A percentile compares a stretch with the other conserved stretches of the same genome.
These are phyloP conservation scores for Perizoma affinitatum DNA, from an alignment of 2,888 invertebrate genomes.

Conservation along the genomic window DNA sequence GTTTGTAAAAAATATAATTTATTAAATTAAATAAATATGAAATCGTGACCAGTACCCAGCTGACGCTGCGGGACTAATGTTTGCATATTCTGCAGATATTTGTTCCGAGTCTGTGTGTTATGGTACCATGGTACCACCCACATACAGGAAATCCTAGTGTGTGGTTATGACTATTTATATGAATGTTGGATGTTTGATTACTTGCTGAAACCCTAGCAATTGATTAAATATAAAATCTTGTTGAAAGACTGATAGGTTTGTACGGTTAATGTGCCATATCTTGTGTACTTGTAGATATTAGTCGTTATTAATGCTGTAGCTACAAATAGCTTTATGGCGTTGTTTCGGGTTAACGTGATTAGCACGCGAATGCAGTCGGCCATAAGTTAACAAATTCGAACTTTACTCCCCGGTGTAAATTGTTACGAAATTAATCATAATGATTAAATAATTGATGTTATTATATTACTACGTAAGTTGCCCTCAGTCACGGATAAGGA, in stretches of 20 bases:
- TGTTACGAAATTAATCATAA: too few species aligned
- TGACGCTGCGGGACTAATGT: too few species aligned
- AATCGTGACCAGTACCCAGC: too few species aligned
- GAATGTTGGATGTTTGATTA: not conserved
- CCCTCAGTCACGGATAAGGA: not conserved
- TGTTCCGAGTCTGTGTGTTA: too few species aligned
- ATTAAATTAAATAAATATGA: too few species aligned
- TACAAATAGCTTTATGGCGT: slow-evolving; percentile 40
- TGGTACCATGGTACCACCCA: too few species aligned
- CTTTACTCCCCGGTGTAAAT: slow-evolving; percentile 4
- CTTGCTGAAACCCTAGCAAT: too few species aligned
- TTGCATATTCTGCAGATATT: too few species aligned
- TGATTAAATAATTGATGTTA: too few species aligned
- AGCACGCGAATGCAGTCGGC: slow-evolving; percentile 30
- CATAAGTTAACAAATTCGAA: slow-evolving; percentile 16
- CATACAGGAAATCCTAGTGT: too few species aligned
- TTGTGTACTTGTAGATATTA: slow-evolving; percentile 46
- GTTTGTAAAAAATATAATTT: too few species aligned
- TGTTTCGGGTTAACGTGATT: slow-evolving; percentile 35
- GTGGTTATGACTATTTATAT: not conserved
- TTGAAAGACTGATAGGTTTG: slow-evolving; percentile 79
- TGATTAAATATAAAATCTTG: slow-evolving; percentile 54
- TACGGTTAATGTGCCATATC: slow-evolving; percentile 79
- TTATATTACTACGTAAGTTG: not conserved
- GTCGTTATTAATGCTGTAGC: slow-evolving; percentile 32